Evolutionary conservation across 2,113 vertebrate genomes (phyloP).

Genomic region (Microtus ochrogaster): DNA sequence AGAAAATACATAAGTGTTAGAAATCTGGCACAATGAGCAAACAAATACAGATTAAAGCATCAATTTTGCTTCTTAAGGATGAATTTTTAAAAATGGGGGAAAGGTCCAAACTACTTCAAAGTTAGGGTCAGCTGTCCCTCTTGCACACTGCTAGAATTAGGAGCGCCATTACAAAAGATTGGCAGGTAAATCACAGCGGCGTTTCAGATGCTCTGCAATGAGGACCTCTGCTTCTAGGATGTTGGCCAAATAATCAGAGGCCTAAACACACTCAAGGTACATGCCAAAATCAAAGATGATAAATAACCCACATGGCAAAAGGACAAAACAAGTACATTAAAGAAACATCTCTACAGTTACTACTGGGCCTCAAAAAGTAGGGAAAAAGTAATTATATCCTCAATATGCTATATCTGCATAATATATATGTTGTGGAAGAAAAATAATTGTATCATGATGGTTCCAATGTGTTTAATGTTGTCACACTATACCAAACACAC

Average conservation of each 20-base stretch:
- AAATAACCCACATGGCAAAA: not conserved
- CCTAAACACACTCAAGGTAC: not conserved
- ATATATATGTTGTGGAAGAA: not conserved
- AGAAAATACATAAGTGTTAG: not conserved
- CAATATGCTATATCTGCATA: not conserved
- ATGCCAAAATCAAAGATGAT: conserved; percentile 34
- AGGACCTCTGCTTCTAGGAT: not conserved
- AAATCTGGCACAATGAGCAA: not conserved
- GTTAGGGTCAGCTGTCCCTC: not conserved
- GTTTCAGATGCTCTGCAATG: not conserved
- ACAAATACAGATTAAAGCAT: not conserved
- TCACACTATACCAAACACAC: not conserved
- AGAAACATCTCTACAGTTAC: not conserved
- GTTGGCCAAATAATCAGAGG: conserved; percentile 17
- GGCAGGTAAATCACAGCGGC: not conserved
- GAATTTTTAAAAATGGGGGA: not conserved
- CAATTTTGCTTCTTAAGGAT: not conserved
- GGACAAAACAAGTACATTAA: not conserved
- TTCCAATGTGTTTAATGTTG: not conserved
- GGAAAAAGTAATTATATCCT: not conserved
- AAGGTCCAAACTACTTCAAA: not conserved
- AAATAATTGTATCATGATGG: not conserved
- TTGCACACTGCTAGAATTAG: not conserved
- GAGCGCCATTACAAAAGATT: not conserved
- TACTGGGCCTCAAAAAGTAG: not conserved